A percentile compares a stretch with the other conserved stretches of the same genome.
Conservation (phyloP, 2,888 invertebrate genomes). For the Clanis bilineata region DNA sequence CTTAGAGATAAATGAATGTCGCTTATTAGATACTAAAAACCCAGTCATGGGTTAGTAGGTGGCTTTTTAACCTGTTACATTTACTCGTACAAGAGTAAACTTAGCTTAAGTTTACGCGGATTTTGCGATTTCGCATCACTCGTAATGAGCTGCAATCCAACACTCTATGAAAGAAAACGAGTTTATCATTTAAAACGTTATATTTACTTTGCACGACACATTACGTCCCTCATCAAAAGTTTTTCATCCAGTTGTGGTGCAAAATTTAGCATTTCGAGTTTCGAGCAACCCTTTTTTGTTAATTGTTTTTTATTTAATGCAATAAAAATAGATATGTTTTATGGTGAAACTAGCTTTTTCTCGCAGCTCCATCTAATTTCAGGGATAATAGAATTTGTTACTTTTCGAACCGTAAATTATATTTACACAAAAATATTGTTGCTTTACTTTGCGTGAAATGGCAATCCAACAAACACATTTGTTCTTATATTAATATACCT, state of each 20-base stretch:
- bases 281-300: not conserved
- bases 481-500: too few species aligned
- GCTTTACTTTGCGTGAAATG: too few species aligned
- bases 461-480: too few species aligned
- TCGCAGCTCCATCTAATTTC: too few species aligned
- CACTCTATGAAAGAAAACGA: not conserved
- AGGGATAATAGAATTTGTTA: too few species aligned
- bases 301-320: not conserved
- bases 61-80: constrained; percentile 31
- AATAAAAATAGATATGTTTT: not conserved
- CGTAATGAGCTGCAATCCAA: not conserved
- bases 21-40: constrained; percentile 55
- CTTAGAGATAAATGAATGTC: constrained; percentile 60
- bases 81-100: constrained; percentile 28
- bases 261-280: not conserved
- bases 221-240: not conserved
- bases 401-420: too few species aligned
- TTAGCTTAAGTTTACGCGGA: not conserved
- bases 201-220: not conserved
- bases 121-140: not conserved
- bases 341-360: not conserved
- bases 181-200: not conserved
- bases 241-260: not conserved
- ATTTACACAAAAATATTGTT: too few species aligned
- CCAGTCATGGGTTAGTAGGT: constrained; percentile 43